Evolutionary conservation across 2,113 vertebrate genomes (phyloP), one percentile per base, ranked within the genome.

Genomic region (Vanacampus margaritifer): DNA sequence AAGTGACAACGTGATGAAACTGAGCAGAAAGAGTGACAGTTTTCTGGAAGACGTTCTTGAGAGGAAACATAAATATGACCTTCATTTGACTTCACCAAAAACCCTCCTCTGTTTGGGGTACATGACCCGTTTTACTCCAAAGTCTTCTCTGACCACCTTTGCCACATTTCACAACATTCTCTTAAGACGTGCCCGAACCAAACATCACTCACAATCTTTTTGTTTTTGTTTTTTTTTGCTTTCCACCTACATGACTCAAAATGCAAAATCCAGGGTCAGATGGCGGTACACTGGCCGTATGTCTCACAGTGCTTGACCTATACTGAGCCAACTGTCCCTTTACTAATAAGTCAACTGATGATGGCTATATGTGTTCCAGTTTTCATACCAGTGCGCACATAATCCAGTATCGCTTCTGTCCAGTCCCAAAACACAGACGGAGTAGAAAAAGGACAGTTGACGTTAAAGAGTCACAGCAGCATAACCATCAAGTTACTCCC

Each of bases 31-130:
- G 81, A 82, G 67, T 80, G 79, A 79, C 39, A 76, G 32, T 53
- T 64, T 80, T 14, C 56, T 80, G 86, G 85, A 87, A 88, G 86
- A 88, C 81, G 45, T 72, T 7, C 39, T 75, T 4, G 54, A 68
- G 56, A 73, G 58, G 12, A 41, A 79, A 65, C 24, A 26, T 62
- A 74, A 67, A 48, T 2, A 21, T 2, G 3, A 62, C 45, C 26
- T 45, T 80, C 65, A 74, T 74, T 65, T 79, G 83, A 87, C 85
- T 79, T 86, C 1, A 77, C 71, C 39, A 68, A 74, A 37, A 69
- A 65, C 69, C 74, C 46, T 74, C 37, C 36, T 66, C 71, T 26
- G 66, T 6, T 56, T n/a, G n/a, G 16, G 54, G 6, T 32, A 68
- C 72, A 24, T 6, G 21, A 68, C 56, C 65, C 58, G 51, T 60